Base-by-base conservation (phyloP, 2,113 vertebrate genomes). In the Rattus rattus region DNA sequence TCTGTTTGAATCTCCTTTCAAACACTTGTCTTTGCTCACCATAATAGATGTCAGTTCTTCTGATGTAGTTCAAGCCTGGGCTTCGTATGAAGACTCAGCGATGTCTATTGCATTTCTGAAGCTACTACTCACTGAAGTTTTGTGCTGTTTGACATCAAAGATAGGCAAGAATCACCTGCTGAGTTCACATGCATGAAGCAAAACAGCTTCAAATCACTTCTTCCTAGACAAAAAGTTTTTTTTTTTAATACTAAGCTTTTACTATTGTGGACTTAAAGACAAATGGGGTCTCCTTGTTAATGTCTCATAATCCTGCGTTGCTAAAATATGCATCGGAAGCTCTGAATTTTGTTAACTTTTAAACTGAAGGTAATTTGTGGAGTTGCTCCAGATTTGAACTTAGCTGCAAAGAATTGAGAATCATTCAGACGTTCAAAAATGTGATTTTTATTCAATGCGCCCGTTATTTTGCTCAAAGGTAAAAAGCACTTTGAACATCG, bases 161-260 rank as follows among this genome's bases (percentile, higher is more conserved):
- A 98, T 98, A 99, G 99, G 99, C 99, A 99, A 98, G 99, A 99
- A 99, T 99, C 99, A 99, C 99, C 99, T 99, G 99, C 99, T 99
- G 99, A 99, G 99, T 99, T 99, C 99, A 99, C 99, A 99, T 99
- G 98, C 99, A 99, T 99, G 99, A 99, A 99, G 99, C 99, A 99
- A 99, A 99, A 99, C 99, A 99, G 99, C 99, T 99, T 99, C 99
- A 99, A 99, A 99, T 99, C 99, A 99, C 99, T 99, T 99, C 43
- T 99, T 99, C 99, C 99, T 99, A 99, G 99, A 99, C 99, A 99
- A 99, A 99, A 99, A 99, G 99, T 99, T 99, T 99, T 99, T 95
- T 88, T 92, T 97, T 96, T 96, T 89, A 99, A 99, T 99, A 99
- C 99, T 99, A 99, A 98, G 98, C 98, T 98, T 98, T 99, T 98